Conservation (phyloP, 2,797 vertebrate species). For the Dryobates pubescens region DNA sequence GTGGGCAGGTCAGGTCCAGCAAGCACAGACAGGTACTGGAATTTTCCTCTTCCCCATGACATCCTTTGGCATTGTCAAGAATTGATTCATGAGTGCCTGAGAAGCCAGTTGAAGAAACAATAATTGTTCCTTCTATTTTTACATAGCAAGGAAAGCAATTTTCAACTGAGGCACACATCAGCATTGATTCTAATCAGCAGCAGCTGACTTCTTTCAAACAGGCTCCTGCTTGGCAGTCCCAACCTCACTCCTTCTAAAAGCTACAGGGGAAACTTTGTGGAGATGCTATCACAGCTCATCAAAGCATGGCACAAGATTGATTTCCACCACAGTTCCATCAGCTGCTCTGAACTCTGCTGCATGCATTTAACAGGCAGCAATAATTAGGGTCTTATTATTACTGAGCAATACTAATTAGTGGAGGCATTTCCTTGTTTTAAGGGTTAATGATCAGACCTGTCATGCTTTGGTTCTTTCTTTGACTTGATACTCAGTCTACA, state of each 20-base stretch:
- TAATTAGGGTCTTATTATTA: neutral
- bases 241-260: neutral
- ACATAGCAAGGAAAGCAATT: neutral
- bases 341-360: neutral
- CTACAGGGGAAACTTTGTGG: neutral
- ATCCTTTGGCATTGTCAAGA: neutral
- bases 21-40: neutral
- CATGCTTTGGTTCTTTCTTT: neutral
- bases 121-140: neutral
- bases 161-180: neutral
- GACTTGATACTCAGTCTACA: neutral
- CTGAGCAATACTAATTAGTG: neutral
- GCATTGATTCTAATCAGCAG: neutral
- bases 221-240: neutral
- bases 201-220: neutral
- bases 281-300: neutral
- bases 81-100: neutral
- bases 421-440: neutral
- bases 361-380: neutral
- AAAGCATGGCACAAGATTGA: neutral
- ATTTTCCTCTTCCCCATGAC: neutral
- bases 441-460: neutral
- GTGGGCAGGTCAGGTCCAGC: neutral
- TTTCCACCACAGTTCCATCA: neutral
- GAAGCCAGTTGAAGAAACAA: neutral